Percentiles rank a stretch among this genome's conserved stretches.
Conservation (phyloP, 2,113 vertebrate genomes). For the Megalops atlanticus region DNA sequence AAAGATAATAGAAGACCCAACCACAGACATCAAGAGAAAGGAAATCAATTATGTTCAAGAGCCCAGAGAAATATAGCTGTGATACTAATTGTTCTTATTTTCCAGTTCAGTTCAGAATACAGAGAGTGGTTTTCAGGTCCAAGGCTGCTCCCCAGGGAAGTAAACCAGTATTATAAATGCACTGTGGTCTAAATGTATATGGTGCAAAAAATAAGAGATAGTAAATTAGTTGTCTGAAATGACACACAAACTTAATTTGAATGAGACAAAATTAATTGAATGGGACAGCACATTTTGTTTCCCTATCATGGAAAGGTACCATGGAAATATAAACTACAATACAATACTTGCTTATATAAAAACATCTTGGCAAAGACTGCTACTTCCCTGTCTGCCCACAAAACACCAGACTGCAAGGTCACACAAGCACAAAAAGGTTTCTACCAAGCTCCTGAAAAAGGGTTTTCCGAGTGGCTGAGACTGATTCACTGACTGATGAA, state of each 20-base stretch:
- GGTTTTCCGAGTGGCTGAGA: neutral
- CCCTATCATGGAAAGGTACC: no score
- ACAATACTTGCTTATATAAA: no score
- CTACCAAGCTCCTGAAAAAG: neutral
- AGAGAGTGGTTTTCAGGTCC: no score
- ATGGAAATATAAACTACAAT: no score
- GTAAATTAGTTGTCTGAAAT: neutral
- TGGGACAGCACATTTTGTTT: neutral
- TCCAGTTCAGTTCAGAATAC: slow-evolving; percentile 20
- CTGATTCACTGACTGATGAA: neutral
- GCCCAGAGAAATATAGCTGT: slow-evolving; percentile 48
- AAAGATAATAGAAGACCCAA: slow-evolving; percentile 13
- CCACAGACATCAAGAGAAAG: slow-evolving; percentile 36
- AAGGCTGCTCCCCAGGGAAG: neutral
- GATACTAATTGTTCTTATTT: slow-evolving; percentile 43
- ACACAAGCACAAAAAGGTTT: neutral
- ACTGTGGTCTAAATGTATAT: neutral
- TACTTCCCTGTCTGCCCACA: neutral
- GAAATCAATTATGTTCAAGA: slow-evolving; percentile 59
- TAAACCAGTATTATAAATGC: neutral
- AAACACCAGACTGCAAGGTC: neutral
- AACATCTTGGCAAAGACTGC: no score
- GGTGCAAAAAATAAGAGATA: neutral
- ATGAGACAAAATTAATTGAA: neutral
- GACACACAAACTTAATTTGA: neutral